These are phyloP conservation scores for Dolomedes plantarius DNA, from an alignment of 2,888 invertebrate species.

Conservation along the genomic window DNA sequence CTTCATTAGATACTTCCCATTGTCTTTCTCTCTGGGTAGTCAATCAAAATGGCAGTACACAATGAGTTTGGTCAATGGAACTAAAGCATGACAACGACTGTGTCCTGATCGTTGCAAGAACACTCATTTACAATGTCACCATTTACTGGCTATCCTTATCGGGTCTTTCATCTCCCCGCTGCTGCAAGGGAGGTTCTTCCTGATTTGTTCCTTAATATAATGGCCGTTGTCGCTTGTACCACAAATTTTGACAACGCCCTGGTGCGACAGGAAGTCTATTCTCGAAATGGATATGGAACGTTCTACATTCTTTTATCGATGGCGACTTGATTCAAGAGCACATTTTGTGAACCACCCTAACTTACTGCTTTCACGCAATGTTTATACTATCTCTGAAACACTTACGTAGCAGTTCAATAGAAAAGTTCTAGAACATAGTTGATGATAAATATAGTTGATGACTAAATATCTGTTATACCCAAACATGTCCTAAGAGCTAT, in stretches of 20 bases:
- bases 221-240: background rate
- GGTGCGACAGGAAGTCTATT: background rate
- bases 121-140: background rate
- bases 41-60: background rate
- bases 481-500: too few species aligned
- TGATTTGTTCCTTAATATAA: background rate
- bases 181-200: background rate
- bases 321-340: too few species aligned
- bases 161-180: background rate
- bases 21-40: background rate
- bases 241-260: background rate
- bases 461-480: too few species aligned
- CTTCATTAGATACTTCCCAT: background rate
- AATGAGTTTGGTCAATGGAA: background rate
- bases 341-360: too few species aligned
- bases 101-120: background rate
- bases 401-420: too few species aligned
- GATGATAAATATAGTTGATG: too few species aligned
- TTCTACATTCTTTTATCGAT: too few species aligned
- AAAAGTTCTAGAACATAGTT: too few species aligned
- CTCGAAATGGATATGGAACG: too few species aligned
- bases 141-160: background rate
- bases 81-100: background rate
- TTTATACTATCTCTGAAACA: too few species aligned
- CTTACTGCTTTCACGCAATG: too few species aligned